Evolutionary conservation across 2,888 invertebrate species (phyloP), one percentile per base, ranked within the genome.

Genomic region (Papilio elwesi): DNA sequence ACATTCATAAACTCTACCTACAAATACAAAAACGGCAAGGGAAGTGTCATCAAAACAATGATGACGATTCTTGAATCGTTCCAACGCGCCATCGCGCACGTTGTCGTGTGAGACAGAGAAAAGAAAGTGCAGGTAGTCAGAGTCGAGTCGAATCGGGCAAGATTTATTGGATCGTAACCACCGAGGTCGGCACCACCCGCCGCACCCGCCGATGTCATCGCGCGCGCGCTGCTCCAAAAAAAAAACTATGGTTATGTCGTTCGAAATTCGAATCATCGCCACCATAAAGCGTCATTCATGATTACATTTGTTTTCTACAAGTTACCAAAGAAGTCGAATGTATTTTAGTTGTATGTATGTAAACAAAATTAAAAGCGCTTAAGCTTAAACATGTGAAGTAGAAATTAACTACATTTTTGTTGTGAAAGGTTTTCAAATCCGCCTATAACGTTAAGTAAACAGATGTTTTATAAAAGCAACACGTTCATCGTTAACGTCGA

Each of bases 161-260:
- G 91, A 92, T 92, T 92, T 92, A 92, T 92, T 92, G 90, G 92
- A 91, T 90, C 91, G 91, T 92, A 92, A 92, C 90, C 85, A 85
- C 85, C 82, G 88, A 89, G 90, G 90, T 88, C 89, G 89, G 83
- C 87, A 81, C 82, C 86, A 86, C 86, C 83, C 85, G 85, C 81
- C 82, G 80, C 86, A 86, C 86, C 83, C 85, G 85, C 81, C 82
- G 80, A 79, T 82, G 84, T 83, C 85, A 85, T 80, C 87, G 87
- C 82, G 82, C 82, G 82, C 83, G 81, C 82, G 82, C 77, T 77
- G 79, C 79, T 75, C 74, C 69, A 68, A 78, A 82, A 84, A 82
- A 81, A 82, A 80, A 81, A 73, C 16, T n/a, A 36, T 62, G 52
- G 36, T 52, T 62, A 65, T 79, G 74, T 78, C 77, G 75, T 78